Base-by-base conservation (phyloP, 2,797 vertebrate genomes). In the Phrynocephalus forsythii region DNA sequence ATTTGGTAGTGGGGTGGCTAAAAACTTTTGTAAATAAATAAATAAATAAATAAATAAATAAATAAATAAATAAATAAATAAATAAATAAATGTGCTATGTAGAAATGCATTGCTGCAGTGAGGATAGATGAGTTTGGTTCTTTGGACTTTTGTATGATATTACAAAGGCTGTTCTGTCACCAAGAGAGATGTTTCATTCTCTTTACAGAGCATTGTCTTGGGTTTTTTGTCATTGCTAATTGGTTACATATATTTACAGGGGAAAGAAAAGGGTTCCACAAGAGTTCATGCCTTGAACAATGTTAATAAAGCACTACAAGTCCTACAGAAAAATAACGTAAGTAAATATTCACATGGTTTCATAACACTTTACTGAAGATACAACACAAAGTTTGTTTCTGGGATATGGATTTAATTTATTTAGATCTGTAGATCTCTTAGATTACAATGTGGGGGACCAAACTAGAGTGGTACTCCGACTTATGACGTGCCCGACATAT, bases 281-380 rank as follows among this genome's bases (percentile, higher is more conserved):
- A 98, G 98, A 88, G 99, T 99, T 95, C 99, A 99, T 94, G 98
- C 98, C 78, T 97, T 99, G 95, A 99, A 99, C 96, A 99, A 99
- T 97, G 98, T 99, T 96, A 99, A 99, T 97, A 98, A 98, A 88
- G 99, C 98, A 93, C 97, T 99, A 92, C 97, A 97, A 89, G 95
- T 99, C 95, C 95, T 99, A 95, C 98, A 98, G 97, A 99, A 98
- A 97, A 99, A 98, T 96, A 98, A 99, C 90, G 99, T 99, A 96
- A 98, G 99, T 98, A 93, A 87, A 91, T 56, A 86, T 20, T 30
- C 44, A 6, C 60, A 67, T n/a, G 71, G 68, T 28, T 56, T 86
- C 85, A 88, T 69, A 83, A 63, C 20, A n/a, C 44, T 5, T 4
- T 1, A n/a, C 82, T 33, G 75, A 67, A 52, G 3, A 88, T 91